phyloP scores from a whole-genome alignment of 2,797 vertebrate species.

The Rhynchonycteris naso region DNA sequence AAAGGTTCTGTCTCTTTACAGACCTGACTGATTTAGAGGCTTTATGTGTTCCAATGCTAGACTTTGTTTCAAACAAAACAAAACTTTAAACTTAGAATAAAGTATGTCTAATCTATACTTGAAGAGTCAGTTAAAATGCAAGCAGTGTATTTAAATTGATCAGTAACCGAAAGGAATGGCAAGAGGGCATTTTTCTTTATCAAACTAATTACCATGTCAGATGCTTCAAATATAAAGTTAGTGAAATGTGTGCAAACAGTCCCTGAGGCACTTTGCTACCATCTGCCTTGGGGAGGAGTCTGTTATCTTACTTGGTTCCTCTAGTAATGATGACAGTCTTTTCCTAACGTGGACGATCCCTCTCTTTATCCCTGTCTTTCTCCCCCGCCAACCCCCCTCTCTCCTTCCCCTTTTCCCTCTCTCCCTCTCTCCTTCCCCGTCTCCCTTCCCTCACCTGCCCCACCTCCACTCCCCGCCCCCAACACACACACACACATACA shows the following conservation, averaged over 20 bases:
- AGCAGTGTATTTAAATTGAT: slow-evolving; percentile 27
- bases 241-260: not conserved
- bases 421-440: not conserved
- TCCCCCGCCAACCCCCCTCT: not conserved
- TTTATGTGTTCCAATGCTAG: not conserved
- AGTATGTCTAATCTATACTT: slow-evolving; percentile 15
- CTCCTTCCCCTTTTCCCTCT: not conserved
- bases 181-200: slow-evolving; percentile 20
- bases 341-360: not conserved
- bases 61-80: not conserved
- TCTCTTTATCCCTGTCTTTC: fast-evolving
- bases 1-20: not conserved
- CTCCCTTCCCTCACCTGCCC: too few relatives aligned
- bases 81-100: not conserved
- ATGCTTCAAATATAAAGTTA: slow-evolving; percentile 51
- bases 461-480: too few relatives aligned
- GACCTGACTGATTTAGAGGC: not conserved
- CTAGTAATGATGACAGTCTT: not conserved
- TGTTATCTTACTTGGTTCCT: not conserved
- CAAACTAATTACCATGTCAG: slow-evolving; percentile 58
- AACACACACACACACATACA: not conserved
- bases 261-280: not conserved
- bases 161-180: slow-evolving; percentile 36
- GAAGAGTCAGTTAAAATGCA: slow-evolving; percentile 62
- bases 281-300: not conserved